Evolutionary conservation across 1,140 invertebrate species (phyloP), one percentile per base, ranked within the genome.

Genomic region (Drosophila watanabei): DNA sequence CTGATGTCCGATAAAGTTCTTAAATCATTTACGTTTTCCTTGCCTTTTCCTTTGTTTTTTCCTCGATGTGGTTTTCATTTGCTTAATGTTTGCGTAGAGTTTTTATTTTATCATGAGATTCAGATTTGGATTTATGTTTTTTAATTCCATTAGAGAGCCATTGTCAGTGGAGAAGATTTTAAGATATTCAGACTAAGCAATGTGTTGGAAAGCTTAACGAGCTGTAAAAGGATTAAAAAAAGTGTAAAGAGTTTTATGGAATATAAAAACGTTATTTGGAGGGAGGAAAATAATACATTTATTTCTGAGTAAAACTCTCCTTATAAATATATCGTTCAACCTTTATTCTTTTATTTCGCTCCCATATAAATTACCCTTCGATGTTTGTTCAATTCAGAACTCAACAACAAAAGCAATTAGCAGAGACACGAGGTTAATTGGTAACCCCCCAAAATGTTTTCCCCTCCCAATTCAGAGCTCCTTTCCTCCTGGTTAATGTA

Each of bases 11-110:
- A 79, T 85, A 88, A 88, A 79, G 85, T 83, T 61, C 81, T 89
- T 88, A 88, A 88, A 85, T 88, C 81, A 89, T 88, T 88, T 79
- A 81, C 62, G 61, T 52, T 72, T 75, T 79, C 52, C 72, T 73
- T 73, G 68, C 13, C 35, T 48, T 81, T 73, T 72, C 37, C 37
- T 71, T 68, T 43, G 16, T 49, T 43, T 76, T 70, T 41, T 16
- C 37, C n/a, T 30, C 76, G 39, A 57, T 78, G 65, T 30, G 76
- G 64, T 79, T 79, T 79, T 79, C 59, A 79, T 79, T 79, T 63
- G 58, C 65, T 79, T 68, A 68, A 54, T 76, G 61, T 39, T 58
- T 14, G 51, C 33, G 43, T 28, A 10, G 52, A 79, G 51, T 58
- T 79, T 69, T 61, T 52, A 33, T 57, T 61, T 78, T 51, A 73